Percentiles rank a stretch among this genome's conserved stretches.
These are phyloP conservation scores for Carlito syrichta DNA, from an alignment of 2,113 vertebrate species.

Conservation along the genomic window DNA sequence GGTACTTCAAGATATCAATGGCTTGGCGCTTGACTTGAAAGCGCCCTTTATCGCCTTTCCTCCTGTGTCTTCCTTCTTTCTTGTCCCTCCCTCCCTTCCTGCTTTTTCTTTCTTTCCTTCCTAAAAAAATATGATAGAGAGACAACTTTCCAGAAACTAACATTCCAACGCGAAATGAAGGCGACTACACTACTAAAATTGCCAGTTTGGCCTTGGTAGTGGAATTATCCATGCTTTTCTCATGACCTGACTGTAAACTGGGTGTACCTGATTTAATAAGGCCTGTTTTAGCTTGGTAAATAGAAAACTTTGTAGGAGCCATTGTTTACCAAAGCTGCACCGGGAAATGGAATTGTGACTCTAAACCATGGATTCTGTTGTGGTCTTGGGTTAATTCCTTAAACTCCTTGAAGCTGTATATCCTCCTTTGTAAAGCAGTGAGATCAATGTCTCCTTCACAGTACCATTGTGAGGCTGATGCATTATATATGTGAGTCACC, in stretches of 20 bases:
- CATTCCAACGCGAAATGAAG: neutral
- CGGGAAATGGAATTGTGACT: neutral
- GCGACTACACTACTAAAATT: neutral
- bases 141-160: neutral
- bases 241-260: neutral
- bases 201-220: neutral
- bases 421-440: neutral
- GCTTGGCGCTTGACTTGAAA: neutral
- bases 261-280: neutral
- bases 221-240: neutral
- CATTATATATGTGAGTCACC: neutral
- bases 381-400: neutral
- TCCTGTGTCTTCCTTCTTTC: neutral
- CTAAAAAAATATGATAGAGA: neutral
- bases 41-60: neutral
- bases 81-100: too few relatives aligned
- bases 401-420: neutral
- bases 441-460: neutral
- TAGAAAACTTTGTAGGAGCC: neutral
- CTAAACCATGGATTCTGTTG: neutral
- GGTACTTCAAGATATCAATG: neutral
- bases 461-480: neutral
- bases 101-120: neutral
- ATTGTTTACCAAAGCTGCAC: neutral
- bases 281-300: neutral